phyloP scores from a whole-genome alignment of 2,113 vertebrate species.

The Mus musculus region DNA sequence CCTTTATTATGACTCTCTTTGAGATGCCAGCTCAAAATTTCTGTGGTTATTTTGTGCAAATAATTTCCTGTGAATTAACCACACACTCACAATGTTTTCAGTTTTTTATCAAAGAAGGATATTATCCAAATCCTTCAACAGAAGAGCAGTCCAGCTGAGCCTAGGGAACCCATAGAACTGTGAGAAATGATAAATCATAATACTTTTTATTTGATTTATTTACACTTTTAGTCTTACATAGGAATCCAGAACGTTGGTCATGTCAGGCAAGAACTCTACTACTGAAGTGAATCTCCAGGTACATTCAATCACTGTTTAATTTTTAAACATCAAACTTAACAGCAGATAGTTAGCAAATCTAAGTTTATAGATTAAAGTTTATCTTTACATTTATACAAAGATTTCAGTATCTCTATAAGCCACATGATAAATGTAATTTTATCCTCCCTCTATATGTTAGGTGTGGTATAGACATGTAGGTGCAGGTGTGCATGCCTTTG shows the following conservation, averaged over 20 bases:
- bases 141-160: background rate
- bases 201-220: background rate
- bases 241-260: background rate
- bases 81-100: background rate
- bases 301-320: background rate
- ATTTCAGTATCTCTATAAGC: background rate
- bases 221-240: background rate
- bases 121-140: background rate
- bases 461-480: background rate
- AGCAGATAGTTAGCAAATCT: background rate
- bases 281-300: background rate
- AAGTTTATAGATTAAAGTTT: background rate
- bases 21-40: background rate
- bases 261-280: background rate
- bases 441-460: background rate
- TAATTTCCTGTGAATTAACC: background rate
- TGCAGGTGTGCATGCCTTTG: background rate
- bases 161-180: background rate
- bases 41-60: background rate
- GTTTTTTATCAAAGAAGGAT: background rate
- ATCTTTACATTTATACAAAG: background rate
- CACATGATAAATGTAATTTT: background rate
- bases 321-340: background rate
- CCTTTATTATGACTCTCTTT: background rate
- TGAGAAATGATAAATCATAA: background rate